phyloP scores from a whole-genome alignment of 2,113 vertebrate genomes.

The Falco punctatus region DNA sequence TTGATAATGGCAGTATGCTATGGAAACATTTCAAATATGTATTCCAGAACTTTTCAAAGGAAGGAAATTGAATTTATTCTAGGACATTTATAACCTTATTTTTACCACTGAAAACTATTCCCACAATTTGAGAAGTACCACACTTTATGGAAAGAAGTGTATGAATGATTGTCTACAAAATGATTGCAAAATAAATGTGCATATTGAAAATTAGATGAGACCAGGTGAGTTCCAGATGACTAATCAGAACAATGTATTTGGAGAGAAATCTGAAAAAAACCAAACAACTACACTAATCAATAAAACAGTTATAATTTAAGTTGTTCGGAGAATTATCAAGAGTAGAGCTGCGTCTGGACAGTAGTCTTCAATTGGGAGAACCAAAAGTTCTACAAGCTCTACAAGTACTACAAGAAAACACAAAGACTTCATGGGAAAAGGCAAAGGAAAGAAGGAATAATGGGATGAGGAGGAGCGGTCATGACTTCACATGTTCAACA shows the following conservation, averaged over 20 bases:
- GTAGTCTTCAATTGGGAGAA: neutral
- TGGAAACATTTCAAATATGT: neutral
- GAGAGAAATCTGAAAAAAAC: neutral
- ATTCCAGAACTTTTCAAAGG: neutral
- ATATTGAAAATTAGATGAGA: neutral
- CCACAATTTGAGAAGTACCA: neutral
- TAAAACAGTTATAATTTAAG: neutral
- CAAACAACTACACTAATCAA: neutral
- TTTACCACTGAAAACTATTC: neutral
- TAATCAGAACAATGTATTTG: neutral
- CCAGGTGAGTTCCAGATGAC: neutral
- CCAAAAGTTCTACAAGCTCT: neutral
- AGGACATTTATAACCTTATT: neutral
- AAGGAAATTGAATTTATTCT: neutral
- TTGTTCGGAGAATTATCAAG: neutral
- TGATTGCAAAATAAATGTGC: neutral
- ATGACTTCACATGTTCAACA: neutral
- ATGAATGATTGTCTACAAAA: neutral
- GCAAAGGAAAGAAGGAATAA: neutral
- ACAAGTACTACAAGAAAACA: neutral
- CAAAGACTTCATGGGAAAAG: neutral
- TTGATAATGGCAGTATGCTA: neutral
- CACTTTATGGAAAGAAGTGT: neutral
- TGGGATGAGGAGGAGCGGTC: neutral
- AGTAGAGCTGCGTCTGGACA: neutral